Evolutionary conservation across 1,140 invertebrate genomes (phyloP), one percentile per base, ranked within the genome.

Genomic region (Drosophila sturtevanti): DNA sequence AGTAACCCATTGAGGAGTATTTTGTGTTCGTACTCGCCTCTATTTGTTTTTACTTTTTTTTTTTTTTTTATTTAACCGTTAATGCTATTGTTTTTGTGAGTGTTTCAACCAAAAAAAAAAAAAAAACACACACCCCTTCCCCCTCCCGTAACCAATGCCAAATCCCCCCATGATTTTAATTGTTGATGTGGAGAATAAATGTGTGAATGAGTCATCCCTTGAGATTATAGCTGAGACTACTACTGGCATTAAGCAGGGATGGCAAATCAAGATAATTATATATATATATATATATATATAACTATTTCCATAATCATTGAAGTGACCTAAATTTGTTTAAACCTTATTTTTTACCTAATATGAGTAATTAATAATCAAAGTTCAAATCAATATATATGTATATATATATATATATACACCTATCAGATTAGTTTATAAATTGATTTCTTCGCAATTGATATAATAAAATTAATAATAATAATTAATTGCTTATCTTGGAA

Each of bases 1-100:
- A 44, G n/a, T n/a, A n/a, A n/a, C n/a, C 73, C 74, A 77, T 71
- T 77, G 74, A 77, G 74, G 69, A 68, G 72, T 37, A 75, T 48
- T 21, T 38, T 34, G 22, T 16, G 14, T 34, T 16, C 11, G 54
- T n/a, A 35, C 54, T 38, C 16, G 37, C 52, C 41, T 66, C 44
- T 77, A 34, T 77, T 77, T 77, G 61, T 35, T 77, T 77, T 62
- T 77, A 72, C 18, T 77, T 77, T 77, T 77, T 63, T 77, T 71
- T 58, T 65, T 66, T 37, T 76, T 76, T 35, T 52, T 63, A 52
- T 60, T 34, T 6, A 3, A 11, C 41, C 14, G 7, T 44, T 44
- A 44, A 44, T 27, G 61, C 60, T 59, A 22, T 63, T 63, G 22
- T 48, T 44, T 44, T 44, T 14, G 12, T 41, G 5, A 21, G 62